A percentile compares a stretch with the other conserved stretches of the same genome.
Evolutionary conservation across 2,888 invertebrate species (phyloP).

Genomic region (Nomada lathburiana): DNA sequence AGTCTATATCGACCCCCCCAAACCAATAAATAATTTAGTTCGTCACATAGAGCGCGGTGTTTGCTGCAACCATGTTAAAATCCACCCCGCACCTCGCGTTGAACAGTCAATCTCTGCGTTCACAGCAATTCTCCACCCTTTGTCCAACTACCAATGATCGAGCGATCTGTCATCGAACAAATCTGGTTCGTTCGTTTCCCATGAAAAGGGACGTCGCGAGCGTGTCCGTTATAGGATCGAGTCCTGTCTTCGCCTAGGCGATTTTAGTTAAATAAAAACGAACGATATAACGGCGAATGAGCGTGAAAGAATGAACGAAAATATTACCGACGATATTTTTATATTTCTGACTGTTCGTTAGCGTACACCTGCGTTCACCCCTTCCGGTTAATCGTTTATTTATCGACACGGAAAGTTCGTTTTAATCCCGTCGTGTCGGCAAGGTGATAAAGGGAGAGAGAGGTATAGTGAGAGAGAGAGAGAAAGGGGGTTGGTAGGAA

Average conservation of each 20-base stretch:
- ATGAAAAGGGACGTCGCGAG: constrained; percentile 23
- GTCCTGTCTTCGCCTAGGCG: constrained; percentile 26
- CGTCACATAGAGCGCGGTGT: neutral
- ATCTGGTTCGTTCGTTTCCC: constrained; percentile 7
- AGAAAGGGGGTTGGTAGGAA: neutral
- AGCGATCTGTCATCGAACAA: constrained; percentile 18
- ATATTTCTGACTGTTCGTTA: constrained; percentile 56
- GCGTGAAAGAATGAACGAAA: constrained; percentile 19
- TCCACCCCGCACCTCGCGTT: neutral
- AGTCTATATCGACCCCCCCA: neutral
- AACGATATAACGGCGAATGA: constrained; percentile 24
- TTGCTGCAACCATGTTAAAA: neutral
- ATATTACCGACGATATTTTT: constrained; percentile 60
- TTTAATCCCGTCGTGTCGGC: constrained; percentile 34
- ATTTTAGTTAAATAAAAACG: constrained; percentile 42
- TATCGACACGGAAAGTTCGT: constrained; percentile 36
- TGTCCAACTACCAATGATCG: constrained; percentile 20
- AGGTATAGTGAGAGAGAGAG: neutral
- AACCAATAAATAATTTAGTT: neutral
- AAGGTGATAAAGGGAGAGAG: neutral
- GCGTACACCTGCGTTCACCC: constrained; percentile 36
- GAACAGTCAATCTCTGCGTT: neutral
- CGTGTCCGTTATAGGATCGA: constrained; percentile 33
- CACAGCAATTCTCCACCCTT: too few relatives aligned
- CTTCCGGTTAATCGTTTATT: constrained; percentile 38